Percentiles rank a stretch among this genome's conserved stretches.
Evolutionary conservation across 2,888 invertebrate genomes (phyloP).

Genomic region (Cryptus viduatorius): DNA sequence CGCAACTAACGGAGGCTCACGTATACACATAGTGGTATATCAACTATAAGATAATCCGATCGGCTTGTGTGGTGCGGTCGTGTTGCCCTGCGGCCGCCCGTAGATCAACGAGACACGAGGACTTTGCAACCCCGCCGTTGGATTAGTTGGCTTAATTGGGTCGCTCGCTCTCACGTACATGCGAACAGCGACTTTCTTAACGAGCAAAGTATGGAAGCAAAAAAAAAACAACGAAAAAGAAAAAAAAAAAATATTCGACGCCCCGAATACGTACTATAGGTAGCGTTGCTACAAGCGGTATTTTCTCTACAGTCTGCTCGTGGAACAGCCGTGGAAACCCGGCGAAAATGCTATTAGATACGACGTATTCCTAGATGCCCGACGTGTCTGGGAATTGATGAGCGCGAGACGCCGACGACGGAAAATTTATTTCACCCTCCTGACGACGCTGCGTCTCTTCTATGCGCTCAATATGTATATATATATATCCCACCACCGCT

Average conservation of each 20-base stretch:
- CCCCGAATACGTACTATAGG: background rate
- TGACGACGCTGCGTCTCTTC: background rate
- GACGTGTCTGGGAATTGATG: constrained; percentile 40
- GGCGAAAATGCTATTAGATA: background rate
- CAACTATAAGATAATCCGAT: constrained; percentile 50
- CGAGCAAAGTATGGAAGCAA: constrained; percentile 46
- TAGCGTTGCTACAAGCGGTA: constrained; percentile 14
- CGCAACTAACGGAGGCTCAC: background rate
- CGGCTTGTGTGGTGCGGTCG: constrained; percentile 43
- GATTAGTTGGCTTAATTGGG: constrained; percentile 63
- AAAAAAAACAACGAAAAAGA: constrained; percentile 6
- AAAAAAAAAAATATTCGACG: constrained; percentile 8
- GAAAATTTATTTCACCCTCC: constrained; percentile 39
- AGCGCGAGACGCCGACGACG: constrained; percentile 10
- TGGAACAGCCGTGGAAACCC: background rate
- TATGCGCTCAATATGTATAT: background rate
- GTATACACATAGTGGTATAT: background rate
- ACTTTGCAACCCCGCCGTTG: constrained; percentile 53
- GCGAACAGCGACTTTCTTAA: constrained; percentile 54
- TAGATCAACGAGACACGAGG: constrained; percentile 30
- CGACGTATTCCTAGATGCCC: background rate
- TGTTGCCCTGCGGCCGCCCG: constrained; percentile 47
- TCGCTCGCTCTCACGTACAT: constrained; percentile 47
- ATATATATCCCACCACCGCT: constrained; percentile 2
- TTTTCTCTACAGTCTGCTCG: background rate